A percentile compares a stretch with the other conserved stretches of the same genome.
Conservation (phyloP, 2,113 vertebrate genomes). For the Saguinus imperator region DNA sequence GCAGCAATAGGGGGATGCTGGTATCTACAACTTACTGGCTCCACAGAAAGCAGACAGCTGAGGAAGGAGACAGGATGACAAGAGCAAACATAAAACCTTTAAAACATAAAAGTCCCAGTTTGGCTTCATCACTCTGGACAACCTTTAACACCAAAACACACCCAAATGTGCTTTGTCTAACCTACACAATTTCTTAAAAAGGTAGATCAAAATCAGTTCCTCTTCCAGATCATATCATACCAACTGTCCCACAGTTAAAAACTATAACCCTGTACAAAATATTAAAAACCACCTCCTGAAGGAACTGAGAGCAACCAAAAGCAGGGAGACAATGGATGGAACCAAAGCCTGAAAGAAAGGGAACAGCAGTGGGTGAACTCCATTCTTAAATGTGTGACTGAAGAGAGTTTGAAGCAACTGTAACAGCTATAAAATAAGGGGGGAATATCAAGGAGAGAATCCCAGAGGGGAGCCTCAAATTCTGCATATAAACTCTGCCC, state of each 20-base stretch:
- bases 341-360: not conserved
- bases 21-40: no score
- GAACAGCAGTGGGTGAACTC: no score
- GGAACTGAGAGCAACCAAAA: not conserved
- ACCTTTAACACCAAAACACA: not conserved
- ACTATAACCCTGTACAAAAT: not conserved
- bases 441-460: not conserved
- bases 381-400: not conserved
- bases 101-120: not conserved
- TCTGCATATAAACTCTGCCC: not conserved
- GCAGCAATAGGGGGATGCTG: not conserved
- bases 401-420: not conserved
- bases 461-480: not conserved
- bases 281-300: not conserved
- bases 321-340: not conserved
- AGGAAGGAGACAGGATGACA: not conserved
- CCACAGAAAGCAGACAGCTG: not conserved
- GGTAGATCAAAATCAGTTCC: not conserved
- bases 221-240: not conserved
- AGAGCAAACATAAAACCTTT: not conserved
- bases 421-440: not conserved
- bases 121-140: accelerated
- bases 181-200: not conserved
- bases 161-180: not conserved
- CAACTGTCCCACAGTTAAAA: not conserved